Conservation (phyloP, 2,113 vertebrate genomes). For the Alaudala cheleensis region DNA sequence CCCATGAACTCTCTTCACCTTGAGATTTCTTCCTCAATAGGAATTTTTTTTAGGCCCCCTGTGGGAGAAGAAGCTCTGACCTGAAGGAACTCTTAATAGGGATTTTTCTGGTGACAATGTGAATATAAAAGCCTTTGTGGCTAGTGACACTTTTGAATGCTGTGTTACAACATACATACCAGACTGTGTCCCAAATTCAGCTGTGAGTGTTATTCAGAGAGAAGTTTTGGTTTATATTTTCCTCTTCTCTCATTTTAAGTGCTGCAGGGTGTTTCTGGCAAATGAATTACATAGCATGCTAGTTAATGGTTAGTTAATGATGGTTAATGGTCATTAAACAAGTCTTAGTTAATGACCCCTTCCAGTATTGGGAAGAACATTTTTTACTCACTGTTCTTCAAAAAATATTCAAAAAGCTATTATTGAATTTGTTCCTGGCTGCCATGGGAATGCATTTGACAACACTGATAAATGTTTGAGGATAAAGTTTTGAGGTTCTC, state of each 20-base stretch:
- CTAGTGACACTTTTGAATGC: not conserved
- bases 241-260: not conserved
- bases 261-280: not conserved
- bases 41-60: not conserved
- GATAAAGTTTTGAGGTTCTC: too few relatives aligned
- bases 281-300: not conserved
- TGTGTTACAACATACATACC: rapidly evolving
- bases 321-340: not conserved
- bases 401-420: not conserved
- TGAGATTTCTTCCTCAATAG: not conserved
- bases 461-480: too few relatives aligned
- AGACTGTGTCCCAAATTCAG: not conserved
- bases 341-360: not conserved
- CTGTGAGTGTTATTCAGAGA: not conserved
- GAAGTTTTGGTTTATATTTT: not conserved
- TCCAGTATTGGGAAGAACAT: not conserved
- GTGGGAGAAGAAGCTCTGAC: not conserved
- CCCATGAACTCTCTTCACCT: not conserved
- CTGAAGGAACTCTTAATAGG: not conserved
- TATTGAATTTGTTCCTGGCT: not conserved
- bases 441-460: not conserved
- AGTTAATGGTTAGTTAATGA: not conserved
- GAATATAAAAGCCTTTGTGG: not conserved
- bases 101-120: not conserved
- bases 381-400: not conserved